These are phyloP conservation scores for Misgurnus anguillicaudatus DNA, from an alignment of 2,113 vertebrate genomes.

Conservation along the genomic window DNA sequence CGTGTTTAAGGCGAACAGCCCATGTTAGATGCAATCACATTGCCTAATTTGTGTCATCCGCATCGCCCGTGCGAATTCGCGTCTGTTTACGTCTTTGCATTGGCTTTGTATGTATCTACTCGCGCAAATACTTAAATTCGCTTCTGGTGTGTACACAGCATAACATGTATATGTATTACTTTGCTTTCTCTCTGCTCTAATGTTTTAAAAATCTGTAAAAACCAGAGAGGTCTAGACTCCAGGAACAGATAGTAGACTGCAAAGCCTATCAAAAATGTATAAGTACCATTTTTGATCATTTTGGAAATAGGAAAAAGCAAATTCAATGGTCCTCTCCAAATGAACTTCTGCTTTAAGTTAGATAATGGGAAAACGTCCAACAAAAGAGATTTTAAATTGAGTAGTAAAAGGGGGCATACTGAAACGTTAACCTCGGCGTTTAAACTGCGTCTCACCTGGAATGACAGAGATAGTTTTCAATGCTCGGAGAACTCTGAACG, in stretches of 20 bases:
- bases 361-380: slow-evolving; percentile 52
- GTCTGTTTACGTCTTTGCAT: too few species aligned
- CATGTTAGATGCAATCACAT: too few species aligned
- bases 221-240: slow-evolving; percentile 55
- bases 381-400: slow-evolving; percentile 38
- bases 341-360: slow-evolving; percentile 66
- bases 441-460: slow-evolving; percentile 85
- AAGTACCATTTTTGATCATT: slow-evolving; percentile 78
- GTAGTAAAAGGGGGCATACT: slow-evolving; percentile 45
- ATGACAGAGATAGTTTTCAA: slow-evolving; percentile 97
- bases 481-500: slow-evolving; percentile 96
- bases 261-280: slow-evolving; percentile 87
- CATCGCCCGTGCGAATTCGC: too few species aligned
- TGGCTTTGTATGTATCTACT: too few species aligned
- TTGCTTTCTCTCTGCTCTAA: slow-evolving; percentile 37
- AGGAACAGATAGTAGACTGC: slow-evolving; percentile 78
- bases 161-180: too few species aligned
- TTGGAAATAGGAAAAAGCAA: slow-evolving; percentile 71
- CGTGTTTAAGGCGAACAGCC: too few species aligned
- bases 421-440: slow-evolving; percentile 66
- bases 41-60: too few species aligned
- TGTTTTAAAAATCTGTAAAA: slow-evolving; percentile 62
- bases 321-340: slow-evolving; percentile 73
- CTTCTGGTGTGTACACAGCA: too few species aligned
- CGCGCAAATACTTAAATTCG: too few species aligned